Conservation (phyloP, 2,888 invertebrate genomes). For the Tenthredo distinguenda region DNA sequence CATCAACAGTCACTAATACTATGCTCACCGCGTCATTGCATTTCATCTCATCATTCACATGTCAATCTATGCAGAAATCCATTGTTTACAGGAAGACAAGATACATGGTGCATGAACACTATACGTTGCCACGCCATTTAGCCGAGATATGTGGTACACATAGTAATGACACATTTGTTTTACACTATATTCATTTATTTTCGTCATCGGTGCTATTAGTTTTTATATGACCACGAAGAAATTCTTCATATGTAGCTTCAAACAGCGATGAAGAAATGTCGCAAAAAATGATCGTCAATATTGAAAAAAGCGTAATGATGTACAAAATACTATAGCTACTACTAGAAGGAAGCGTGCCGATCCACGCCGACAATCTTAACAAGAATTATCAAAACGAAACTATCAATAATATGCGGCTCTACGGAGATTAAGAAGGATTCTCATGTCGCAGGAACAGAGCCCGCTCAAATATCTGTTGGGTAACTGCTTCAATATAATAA, state of each 20-base stretch:
- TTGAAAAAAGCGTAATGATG: background rate
- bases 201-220: background rate
- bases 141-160: background rate
- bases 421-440: background rate
- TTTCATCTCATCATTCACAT: background rate
- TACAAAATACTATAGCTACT: background rate
- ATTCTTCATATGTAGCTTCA: background rate
- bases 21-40: too few species aligned
- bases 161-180: too few species aligned
- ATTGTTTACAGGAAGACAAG: too few species aligned
- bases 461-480: conserved; percentile 58
- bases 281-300: background rate
- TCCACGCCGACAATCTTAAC: background rate
- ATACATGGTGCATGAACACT: too few species aligned
- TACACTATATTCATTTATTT: background rate
- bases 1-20: too few species aligned
- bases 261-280: background rate
- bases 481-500: conserved; percentile 32
- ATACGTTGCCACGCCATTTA: too few species aligned
- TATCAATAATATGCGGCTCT: background rate
- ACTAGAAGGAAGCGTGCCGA: background rate
- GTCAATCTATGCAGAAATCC: too few species aligned
- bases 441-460: conserved; percentile 51
- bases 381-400: background rate
- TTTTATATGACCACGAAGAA: background rate